Conservation (phyloP, 2,113 vertebrate species). For the Chloroceryle aenea region DNA sequence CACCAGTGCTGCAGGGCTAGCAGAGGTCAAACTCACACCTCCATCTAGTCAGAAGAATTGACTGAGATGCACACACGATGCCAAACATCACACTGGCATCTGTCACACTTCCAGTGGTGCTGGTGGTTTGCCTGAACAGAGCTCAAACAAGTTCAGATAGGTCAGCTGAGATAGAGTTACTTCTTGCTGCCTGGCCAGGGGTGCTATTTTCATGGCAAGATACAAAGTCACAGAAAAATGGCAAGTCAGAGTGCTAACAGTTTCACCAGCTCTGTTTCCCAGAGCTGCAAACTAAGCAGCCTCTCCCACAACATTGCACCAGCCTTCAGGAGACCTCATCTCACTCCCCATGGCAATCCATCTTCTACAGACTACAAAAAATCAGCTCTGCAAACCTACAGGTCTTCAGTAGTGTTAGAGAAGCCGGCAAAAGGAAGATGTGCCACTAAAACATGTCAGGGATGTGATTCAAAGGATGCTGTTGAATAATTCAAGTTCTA, state of each 20-base stretch:
- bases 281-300: not conserved
- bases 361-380: not conserved
- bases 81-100: accelerated
- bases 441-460: not conserved
- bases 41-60: not conserved
- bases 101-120: accelerated
- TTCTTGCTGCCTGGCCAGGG: not conserved
- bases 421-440: conserved; percentile 23
- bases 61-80: accelerated
- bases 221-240: not conserved
- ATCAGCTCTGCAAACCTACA: not conserved
- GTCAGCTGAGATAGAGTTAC: not conserved
- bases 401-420: not conserved
- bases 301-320: not conserved
- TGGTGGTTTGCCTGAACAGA: not conserved
- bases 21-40: not conserved
- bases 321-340: not conserved
- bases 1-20: accelerated
- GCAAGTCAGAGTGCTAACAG: not conserved
- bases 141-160: not conserved
- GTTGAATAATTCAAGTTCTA: conserved; percentile 29
- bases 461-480: conserved; percentile 8
- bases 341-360: not conserved
- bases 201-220: conserved; percentile 23
- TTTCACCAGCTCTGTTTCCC: not conserved